phyloP scores from a whole-genome alignment of 2,888 invertebrate genomes.

The Sinopyrophorus schimmeli region DNA sequence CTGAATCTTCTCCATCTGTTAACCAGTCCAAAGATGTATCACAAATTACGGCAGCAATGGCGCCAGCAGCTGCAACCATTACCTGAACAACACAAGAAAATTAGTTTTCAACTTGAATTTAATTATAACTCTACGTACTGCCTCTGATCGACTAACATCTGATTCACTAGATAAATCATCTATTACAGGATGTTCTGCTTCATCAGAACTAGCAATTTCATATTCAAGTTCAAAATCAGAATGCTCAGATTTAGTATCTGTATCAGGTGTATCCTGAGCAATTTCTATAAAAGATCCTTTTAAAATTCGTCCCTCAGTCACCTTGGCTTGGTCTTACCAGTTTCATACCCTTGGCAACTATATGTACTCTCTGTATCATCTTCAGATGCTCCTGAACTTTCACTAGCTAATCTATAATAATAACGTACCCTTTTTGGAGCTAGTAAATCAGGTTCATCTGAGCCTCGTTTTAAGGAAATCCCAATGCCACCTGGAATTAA shows the following conservation, averaged over 20 bases:
- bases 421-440: slow-evolving; percentile 26
- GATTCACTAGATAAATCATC: slow-evolving; percentile 59
- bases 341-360: slow-evolving; percentile 68
- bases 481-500: too few relatives aligned
- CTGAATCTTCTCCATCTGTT: slow-evolving; percentile 52
- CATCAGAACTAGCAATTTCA: slow-evolving; percentile 57
- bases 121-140: slow-evolving; percentile 1
- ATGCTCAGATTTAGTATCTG: slow-evolving; percentile 43
- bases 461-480: slow-evolving; percentile 23
- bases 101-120: slow-evolving; percentile 3
- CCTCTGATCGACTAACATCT: slow-evolving; percentile 51
- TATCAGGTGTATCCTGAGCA: slow-evolving; percentile 52
- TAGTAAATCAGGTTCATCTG: slow-evolving; percentile 1
- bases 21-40: slow-evolving; percentile 51
- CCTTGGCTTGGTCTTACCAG: slow-evolving; percentile 57
- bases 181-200: slow-evolving; percentile 49
- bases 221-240: slow-evolving; percentile 45
- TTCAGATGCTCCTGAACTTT: slow-evolving; percentile 51
- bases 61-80: slow-evolving; percentile 41
- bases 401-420: slow-evolving; percentile 53
- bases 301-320: slow-evolving; percentile 31
- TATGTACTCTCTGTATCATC: slow-evolving; percentile 63
- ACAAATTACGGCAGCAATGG: slow-evolving; percentile 48
- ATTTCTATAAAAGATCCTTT: slow-evolving; percentile 50
- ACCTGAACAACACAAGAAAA: slow-evolving; percentile 25